A percentile compares a stretch with the other conserved stretches of the same genome.
Conservation (phyloP, 2,113 vertebrate species). For the Cryptotis parvus region DNA sequence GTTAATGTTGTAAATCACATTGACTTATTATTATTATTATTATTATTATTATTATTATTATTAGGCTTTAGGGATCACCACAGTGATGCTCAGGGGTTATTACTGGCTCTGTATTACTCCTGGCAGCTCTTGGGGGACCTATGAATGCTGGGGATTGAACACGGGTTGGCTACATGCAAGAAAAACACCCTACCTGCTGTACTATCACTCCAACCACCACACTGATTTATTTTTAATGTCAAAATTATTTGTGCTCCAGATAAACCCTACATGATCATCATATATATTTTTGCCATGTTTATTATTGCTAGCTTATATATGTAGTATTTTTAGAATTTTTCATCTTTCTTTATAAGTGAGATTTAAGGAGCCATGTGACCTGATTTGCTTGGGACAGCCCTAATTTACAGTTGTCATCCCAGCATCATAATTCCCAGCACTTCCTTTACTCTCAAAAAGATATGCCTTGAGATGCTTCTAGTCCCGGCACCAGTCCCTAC, state of each 20-base stretch:
- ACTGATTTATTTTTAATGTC: constrained; percentile 49
- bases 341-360: background rate
- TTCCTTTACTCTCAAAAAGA: background rate
- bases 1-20: constrained; percentile 9
- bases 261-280: background rate
- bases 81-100: too few relatives aligned
- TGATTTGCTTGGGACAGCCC: background rate
- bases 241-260: constrained; percentile 44
- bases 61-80: too few relatives aligned
- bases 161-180: too few relatives aligned
- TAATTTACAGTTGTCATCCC: background rate
- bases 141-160: too few relatives aligned
- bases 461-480: too few relatives aligned
- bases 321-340: background rate
- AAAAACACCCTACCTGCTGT: too few relatives aligned
- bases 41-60: too few relatives aligned
- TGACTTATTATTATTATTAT: too few relatives aligned
- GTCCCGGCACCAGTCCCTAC: too few relatives aligned
- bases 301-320: constrained; percentile 1
- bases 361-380: background rate
- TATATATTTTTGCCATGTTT: constrained; percentile 22
- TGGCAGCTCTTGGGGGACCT: too few relatives aligned
- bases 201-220: background rate
- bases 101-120: too few relatives aligned
- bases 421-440: background rate